Conservation (phyloP, 2,888 invertebrate species). For the Temnothorax unifasciatus region DNA sequence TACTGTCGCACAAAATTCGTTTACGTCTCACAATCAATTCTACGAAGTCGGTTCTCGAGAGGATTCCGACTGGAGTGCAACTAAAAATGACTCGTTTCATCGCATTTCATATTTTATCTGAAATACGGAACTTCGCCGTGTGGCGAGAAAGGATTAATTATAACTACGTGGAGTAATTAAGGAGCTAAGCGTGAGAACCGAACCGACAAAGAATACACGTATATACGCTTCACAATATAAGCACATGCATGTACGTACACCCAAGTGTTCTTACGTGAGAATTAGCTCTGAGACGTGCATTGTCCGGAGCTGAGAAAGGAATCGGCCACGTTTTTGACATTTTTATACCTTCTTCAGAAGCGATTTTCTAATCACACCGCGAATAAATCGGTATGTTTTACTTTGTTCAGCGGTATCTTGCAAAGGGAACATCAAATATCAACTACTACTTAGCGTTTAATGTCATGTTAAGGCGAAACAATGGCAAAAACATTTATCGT, state of each 20-base stretch:
- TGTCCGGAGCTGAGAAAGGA: conserved; percentile 57
- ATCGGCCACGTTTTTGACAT: conserved; percentile 54
- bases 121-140: conserved; percentile 43
- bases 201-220: conserved; percentile 66
- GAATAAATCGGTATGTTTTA: background rate
- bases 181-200: conserved; percentile 80
- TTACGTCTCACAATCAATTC: background rate
- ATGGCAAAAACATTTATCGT: background rate
- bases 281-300: conserved; percentile 48
- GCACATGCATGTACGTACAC: conserved; percentile 32
- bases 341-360: conserved; percentile 18
- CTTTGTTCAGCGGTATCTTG: background rate
- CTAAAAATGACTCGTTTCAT: conserved; percentile 46
- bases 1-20: background rate
- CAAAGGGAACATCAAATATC: background rate
- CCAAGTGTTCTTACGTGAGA: conserved; percentile 65
- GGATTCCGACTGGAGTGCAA: background rate
- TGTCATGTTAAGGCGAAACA: background rate
- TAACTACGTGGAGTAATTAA: conserved; percentile 77
- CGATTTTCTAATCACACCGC: background rate
- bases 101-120: conserved; percentile 51
- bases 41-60: background rate
- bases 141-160: conserved; percentile 77
- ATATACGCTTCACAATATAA: conserved; percentile 33
- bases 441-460: background rate